Evolutionary conservation across 2,113 vertebrate genomes (phyloP).

Genomic region (Gallinago paraguaiae): DNA sequence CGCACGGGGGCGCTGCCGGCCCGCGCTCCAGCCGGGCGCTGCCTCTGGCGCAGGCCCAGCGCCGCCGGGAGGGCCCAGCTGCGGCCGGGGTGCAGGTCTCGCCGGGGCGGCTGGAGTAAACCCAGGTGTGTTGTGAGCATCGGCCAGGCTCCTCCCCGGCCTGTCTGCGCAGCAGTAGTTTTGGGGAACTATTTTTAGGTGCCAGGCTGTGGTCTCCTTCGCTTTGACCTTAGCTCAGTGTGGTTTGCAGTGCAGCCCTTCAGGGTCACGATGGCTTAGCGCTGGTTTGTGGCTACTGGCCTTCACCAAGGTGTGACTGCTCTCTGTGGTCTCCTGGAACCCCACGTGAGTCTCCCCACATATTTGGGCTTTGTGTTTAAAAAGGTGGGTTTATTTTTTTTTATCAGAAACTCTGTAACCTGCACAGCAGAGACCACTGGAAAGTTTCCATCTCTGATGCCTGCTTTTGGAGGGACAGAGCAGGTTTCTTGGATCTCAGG

Average conservation of each 20-base stretch:
- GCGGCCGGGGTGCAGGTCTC: rapidly evolving
- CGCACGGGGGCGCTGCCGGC: background rate
- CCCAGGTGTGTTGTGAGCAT: background rate
- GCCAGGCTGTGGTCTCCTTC: rapidly evolving
- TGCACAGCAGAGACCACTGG: background rate
- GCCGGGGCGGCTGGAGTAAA: too few species aligned
- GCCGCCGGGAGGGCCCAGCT: too few species aligned
- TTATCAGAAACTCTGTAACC: background rate
- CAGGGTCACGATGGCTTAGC: rapidly evolving
- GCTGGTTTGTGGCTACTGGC: rapidly evolving
- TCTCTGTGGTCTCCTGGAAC: background rate
- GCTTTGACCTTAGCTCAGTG: rapidly evolving
- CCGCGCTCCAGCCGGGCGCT: too few species aligned
- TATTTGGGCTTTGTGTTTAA: background rate
- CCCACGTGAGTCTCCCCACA: too few species aligned
- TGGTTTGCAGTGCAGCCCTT: too few species aligned
- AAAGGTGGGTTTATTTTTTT: background rate
- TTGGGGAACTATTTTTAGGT: rapidly evolving
- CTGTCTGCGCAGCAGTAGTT: background rate
- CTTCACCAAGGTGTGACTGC: background rate
- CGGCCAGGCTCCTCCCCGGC: background rate
- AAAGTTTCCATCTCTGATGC: rapidly evolving
- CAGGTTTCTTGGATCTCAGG: background rate
- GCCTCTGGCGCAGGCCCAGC: background rate
- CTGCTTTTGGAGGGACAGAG: rapidly evolving